phyloP scores from a whole-genome alignment of 2,888 invertebrate species.

The Dioctria rufipes region DNA sequence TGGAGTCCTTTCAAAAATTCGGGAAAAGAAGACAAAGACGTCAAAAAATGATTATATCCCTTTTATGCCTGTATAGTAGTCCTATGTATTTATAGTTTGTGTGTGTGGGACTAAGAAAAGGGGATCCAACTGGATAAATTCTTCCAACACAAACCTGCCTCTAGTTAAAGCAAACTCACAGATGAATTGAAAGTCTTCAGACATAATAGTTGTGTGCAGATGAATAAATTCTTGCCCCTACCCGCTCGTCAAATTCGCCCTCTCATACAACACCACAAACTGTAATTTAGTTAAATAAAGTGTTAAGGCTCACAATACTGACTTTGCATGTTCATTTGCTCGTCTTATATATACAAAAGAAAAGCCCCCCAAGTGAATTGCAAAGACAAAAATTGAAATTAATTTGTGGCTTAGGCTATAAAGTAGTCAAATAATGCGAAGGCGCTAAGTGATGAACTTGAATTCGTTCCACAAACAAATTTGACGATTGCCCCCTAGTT shows the following conservation, averaged over 20 bases:
- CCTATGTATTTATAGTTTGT: background rate
- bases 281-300: constrained; percentile 17
- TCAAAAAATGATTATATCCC: constrained; percentile 40
- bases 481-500: constrained; percentile 8
- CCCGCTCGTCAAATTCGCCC: background rate
- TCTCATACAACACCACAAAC: background rate
- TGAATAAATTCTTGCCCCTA: too few species aligned
- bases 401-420: constrained; percentile 21
- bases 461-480: background rate
- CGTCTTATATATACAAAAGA: background rate
- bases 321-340: background rate
- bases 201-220: too few species aligned
- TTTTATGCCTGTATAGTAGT: constrained; percentile 5
- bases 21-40: constrained; percentile 37
- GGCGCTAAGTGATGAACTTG: constrained; percentile 6
- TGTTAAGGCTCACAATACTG: background rate
- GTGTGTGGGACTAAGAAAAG: background rate
- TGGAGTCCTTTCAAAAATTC: constrained; percentile 45
- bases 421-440: constrained; percentile 5
- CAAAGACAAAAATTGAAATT: constrained; percentile 18
- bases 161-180: constrained; percentile 5
- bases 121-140: background rate
- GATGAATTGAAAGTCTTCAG: background rate
- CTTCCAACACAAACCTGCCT: constrained; percentile 19
- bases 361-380: background rate